Base-by-base conservation (phyloP, 2,797 vertebrate species). In the Falco peregrinus region DNA sequence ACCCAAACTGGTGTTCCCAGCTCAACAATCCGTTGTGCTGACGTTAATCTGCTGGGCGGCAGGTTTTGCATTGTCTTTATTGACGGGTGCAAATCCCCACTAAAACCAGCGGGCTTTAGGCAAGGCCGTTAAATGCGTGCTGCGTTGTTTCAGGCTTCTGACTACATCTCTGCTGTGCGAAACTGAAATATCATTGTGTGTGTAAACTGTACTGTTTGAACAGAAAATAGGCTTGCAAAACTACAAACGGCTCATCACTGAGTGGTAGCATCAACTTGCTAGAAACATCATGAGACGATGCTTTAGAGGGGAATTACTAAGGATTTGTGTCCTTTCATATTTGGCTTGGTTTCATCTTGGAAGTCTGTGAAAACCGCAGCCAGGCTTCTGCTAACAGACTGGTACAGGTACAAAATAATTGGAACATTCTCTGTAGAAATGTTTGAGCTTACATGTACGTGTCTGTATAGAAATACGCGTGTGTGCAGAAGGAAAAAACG, bases 61-160 rank as follows among this genome's bases (percentile, higher is more conserved):
- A 80, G 93, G 78, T 95, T 97, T 90, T 74, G 76, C 85, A 68
- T 95, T 95, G 95, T 96, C 76, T 71, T 85, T 57, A 67, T 83
- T 95, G 93, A 94, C 0, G 53, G 75, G 33, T 37, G 61, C 87
- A 97, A 96, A 95, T 95, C 94, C 91, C 65, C 1, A 0, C 56
- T 95, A 90, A 96, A 95, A 95, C 91, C 94, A 64, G 6, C 0
- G 6, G 74, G 91, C 87, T 96, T 97, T 94, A 93, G 91, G 87
- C 82, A 94, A 83, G 91, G 89, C 87, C 31, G 3, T 77, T 63
- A 87, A 41, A 41, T 77, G 79, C 41, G 2, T 64, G 60, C 45
- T 83, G 79, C 15, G 56, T 91, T 95, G 78, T 37, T 37, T 37
- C 37, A 37, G 37, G 37, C 37, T 37, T 37, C 37, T 37, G 37